Percentiles rank a stretch among this genome's conserved stretches.
phyloP scores from a whole-genome alignment of 2,113 vertebrate genomes.

The Pedionomus torquatus region DNA sequence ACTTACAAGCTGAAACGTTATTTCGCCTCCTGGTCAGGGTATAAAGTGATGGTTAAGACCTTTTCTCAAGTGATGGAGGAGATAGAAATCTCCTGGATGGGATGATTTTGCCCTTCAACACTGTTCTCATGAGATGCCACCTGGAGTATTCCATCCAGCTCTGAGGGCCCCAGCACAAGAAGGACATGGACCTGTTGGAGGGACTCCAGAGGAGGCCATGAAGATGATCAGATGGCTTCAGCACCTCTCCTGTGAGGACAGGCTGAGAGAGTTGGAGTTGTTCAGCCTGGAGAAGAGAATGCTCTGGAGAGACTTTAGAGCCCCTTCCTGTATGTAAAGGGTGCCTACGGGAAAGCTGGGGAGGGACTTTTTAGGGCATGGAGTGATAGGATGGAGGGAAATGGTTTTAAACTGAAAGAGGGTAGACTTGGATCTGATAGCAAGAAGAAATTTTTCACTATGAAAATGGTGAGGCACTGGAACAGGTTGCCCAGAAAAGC shows the following conservation, averaged over 20 bases:
- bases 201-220: not conserved
- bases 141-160: not conserved
- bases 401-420: not conserved
- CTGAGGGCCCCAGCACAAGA: not conserved
- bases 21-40: not conserved
- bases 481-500: not conserved
- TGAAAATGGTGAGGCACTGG: not conserved
- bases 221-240: not conserved
- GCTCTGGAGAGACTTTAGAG: not conserved
- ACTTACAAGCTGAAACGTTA: not conserved
- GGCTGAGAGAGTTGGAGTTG: not conserved
- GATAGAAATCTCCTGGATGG: fast-evolving
- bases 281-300: not conserved
- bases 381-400: not conserved
- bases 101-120: not conserved
- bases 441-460: not conserved
- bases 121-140: not conserved
- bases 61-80: not conserved
- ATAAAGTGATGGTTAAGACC: not conserved
- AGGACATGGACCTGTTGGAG: not conserved
- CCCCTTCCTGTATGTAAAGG: not conserved
- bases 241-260: not conserved
- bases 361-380: not conserved
- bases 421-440: not conserved
- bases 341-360: not conserved